Conservation (phyloP, 2,797 vertebrate species). For the Manis crassicaudata region DNA sequence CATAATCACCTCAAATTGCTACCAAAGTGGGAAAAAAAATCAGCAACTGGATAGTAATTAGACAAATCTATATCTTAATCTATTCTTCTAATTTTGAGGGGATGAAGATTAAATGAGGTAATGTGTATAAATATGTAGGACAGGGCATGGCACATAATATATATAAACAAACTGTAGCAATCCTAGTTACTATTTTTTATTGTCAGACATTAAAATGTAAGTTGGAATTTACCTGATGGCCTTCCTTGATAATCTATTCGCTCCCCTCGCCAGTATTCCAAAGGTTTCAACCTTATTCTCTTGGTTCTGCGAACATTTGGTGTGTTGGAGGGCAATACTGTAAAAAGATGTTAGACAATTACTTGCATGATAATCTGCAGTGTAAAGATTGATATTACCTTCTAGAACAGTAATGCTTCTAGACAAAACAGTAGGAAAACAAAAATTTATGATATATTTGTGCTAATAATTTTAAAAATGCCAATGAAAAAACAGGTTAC, state of each 20-base stretch:
- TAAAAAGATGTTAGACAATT: constrained; percentile 56
- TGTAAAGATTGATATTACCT: not conserved
- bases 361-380: not conserved
- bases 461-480: not conserved
- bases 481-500: not conserved
- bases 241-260: constrained; percentile 74
- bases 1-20: not conserved
- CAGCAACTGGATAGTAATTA: constrained; percentile 14
- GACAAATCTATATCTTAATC: constrained; percentile 24
- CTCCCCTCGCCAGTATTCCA: constrained; percentile 89
- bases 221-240: constrained; percentile 80
- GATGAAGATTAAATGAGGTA: not conserved
- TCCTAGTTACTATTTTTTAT: not conserved
- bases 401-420: not conserved
- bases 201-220: constrained; percentile 6
- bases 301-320: constrained; percentile 86
- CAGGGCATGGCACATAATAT: not conserved
- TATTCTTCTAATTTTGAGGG: not conserved
- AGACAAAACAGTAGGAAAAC: constrained; percentile 8
- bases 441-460: constrained; percentile 30
- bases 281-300: constrained; percentile 83
- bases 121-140: not conserved
- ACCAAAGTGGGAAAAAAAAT: not conserved
- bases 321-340: constrained; percentile 84
- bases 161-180: not conserved